Percentiles rank a stretch among this genome's conserved stretches.
Evolutionary conservation across 2,113 vertebrate species (phyloP).

Genomic region (Atlantisia rogersi): DNA sequence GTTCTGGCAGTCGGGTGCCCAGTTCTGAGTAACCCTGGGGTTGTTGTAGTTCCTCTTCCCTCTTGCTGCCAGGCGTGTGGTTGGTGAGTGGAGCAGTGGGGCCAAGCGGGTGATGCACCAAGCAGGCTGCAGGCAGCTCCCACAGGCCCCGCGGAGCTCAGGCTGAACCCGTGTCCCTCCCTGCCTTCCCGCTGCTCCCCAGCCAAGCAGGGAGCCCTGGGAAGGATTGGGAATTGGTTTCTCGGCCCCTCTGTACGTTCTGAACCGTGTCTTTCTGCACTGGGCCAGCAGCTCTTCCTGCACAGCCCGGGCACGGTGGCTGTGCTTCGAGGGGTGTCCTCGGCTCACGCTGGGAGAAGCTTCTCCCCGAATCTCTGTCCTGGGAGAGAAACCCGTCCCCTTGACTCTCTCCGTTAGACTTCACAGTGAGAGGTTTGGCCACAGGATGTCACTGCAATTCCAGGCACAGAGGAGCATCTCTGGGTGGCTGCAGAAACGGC

Average conservation of each 20-base stretch:
- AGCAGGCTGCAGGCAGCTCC: background rate
- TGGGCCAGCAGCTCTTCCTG: background rate
- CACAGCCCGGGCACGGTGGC: background rate
- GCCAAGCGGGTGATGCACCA: background rate
- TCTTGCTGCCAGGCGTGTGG: background rate
- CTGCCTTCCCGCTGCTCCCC: background rate
- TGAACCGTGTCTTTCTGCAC: background rate
- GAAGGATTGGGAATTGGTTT: background rate
- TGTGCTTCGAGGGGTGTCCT: background rate
- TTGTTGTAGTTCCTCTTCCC: background rate
- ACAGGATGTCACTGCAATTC: slow-evolving; percentile 44
- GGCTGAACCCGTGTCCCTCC: background rate
- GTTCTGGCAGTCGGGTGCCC: background rate
- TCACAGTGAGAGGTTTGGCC: background rate
- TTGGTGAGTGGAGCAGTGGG: background rate
- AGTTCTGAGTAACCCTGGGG: background rate
- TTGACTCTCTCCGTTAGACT: accelerated
- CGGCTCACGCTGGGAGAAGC: background rate
- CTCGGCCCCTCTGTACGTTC: accelerated
- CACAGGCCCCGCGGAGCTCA: accelerated
- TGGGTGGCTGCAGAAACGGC: background rate
- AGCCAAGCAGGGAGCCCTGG: background rate
- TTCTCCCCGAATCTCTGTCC: background rate
- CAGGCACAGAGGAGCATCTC: background rate
- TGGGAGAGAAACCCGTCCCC: background rate